phyloP scores from a whole-genome alignment of 2,113 vertebrate genomes.

The Rafetus swinhoei region DNA sequence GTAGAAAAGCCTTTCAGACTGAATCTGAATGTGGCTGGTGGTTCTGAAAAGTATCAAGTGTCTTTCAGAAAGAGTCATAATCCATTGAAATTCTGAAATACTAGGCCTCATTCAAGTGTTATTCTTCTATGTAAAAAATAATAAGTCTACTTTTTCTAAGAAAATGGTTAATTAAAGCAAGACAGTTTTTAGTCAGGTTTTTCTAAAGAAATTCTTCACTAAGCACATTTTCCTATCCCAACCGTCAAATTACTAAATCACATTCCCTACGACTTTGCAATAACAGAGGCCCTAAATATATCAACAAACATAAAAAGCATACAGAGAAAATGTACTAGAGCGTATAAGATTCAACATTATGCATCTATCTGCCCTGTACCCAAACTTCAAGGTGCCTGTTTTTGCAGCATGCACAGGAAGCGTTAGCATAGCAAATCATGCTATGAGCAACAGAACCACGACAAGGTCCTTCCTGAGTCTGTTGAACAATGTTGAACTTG shows the following conservation, averaged over 20 bases:
- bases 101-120: background rate
- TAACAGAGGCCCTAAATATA: background rate
- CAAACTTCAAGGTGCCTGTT: background rate
- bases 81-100: background rate
- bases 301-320: background rate
- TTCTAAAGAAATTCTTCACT: conserved; percentile 9
- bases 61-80: background rate
- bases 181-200: background rate
- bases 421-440: conserved; percentile 36
- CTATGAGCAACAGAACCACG: conserved; percentile 61
- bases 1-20: background rate
- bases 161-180: background rate
- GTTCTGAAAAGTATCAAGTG: background rate
- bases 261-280: background rate
- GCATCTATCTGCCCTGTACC: background rate
- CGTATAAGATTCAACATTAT: background rate
- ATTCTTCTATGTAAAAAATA: background rate
- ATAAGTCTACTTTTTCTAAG: background rate
- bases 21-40: background rate
- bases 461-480: conserved; percentile 55
- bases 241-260: background rate
- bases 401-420: conserved; percentile 20
- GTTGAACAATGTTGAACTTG: background rate
- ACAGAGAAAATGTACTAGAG: background rate
- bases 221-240: background rate